Evolutionary conservation across 2,888 invertebrate genomes (phyloP).

Genomic region (Acheta domesticus): DNA sequence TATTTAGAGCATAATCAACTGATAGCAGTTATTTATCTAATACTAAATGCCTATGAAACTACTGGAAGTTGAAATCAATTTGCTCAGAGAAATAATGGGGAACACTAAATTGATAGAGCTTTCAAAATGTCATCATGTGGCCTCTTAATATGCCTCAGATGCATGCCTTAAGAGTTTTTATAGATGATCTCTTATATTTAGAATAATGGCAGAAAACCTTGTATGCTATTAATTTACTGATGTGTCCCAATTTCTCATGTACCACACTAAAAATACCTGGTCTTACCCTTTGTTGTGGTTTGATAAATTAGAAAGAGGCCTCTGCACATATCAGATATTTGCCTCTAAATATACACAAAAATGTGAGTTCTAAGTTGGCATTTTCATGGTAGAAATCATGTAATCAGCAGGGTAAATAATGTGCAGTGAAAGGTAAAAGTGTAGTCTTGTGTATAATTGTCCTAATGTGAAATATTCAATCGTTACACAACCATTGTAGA

Average conservation of each 20-base stretch:
- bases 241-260: not conserved
- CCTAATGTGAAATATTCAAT: not conserved
- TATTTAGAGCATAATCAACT: not conserved
- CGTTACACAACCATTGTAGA: slow-evolving; percentile 7
- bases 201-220: not conserved
- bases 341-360: not conserved
- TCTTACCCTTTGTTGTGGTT: not conserved
- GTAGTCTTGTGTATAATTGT: slow-evolving; percentile 3
- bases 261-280: not conserved
- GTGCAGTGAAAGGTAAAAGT: not conserved
- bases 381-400: not conserved
- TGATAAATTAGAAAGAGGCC: not conserved
- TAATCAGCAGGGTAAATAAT: slow-evolving; percentile 11
- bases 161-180: slow-evolving; percentile 4
- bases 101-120: not conserved
- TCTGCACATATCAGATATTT: slow-evolving; percentile 18
- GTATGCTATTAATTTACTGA: not conserved
- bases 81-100: not conserved
- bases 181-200: not conserved
- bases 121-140: not conserved
- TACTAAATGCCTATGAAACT: not conserved
- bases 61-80: not conserved
- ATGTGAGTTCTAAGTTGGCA: not conserved
- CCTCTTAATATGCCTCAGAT: not conserved
- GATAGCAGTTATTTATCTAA: not conserved